Evolutionary conservation across 2,888 invertebrate species (phyloP).

Genomic region (Charanyca ferruginea): DNA sequence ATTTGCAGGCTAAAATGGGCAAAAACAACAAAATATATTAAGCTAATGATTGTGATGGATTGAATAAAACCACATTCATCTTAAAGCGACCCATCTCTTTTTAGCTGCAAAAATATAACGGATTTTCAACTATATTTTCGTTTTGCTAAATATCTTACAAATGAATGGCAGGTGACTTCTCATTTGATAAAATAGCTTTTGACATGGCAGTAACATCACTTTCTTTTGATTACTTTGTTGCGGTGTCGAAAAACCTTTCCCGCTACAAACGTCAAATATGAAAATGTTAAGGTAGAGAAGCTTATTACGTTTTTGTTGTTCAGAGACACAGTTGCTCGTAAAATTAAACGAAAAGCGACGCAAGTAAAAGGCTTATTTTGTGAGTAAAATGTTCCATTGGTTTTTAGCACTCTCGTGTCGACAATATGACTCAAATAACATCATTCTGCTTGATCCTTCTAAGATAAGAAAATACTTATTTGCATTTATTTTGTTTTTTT

Average conservation of each 20-base stretch:
- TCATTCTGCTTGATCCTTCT: constrained; percentile 34
- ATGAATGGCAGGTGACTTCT: constrained; percentile 7
- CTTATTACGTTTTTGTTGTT: constrained; percentile 63
- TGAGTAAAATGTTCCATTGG: constrained; percentile 56
- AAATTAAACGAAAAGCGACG: constrained; percentile 61
- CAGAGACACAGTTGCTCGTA: constrained; percentile 51
- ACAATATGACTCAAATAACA: constrained; percentile 44
- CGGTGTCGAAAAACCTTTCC: constrained; percentile 29
- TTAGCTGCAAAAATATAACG: background rate
- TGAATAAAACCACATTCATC: constrained; percentile 5
- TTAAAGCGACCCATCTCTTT: constrained; percentile 1
- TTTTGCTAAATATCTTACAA: background rate
- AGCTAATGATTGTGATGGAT: background rate
- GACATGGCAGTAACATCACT: constrained; percentile 25
- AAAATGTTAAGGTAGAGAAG: constrained; percentile 54
- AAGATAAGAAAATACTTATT: constrained; percentile 30
- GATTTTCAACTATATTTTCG: background rate
- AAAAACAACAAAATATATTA: background rate
- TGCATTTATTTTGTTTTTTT: background rate
- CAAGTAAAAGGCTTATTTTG: constrained; percentile 53
- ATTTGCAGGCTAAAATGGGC: background rate
- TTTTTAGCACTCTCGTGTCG: constrained; percentile 44
- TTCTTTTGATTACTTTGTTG: constrained; percentile 41
- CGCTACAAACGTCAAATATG: constrained; percentile 44
- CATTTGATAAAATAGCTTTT: constrained; percentile 26